Evolutionary conservation across 2,888 invertebrate genomes (phyloP).

Genomic region (Protodeltote pygarga): DNA sequence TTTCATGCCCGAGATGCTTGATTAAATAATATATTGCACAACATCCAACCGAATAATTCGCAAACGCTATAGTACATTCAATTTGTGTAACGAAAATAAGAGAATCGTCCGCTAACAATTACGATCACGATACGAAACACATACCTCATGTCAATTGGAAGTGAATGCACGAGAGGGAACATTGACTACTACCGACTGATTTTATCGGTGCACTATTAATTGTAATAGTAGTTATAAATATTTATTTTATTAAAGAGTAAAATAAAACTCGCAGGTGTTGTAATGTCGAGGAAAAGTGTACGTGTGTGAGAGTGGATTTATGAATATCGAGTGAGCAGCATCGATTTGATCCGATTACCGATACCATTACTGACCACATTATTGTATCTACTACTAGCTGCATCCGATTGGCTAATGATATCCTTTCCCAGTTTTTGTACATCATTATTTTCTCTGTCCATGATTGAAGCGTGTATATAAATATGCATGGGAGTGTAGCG

Average conservation of each 20-base stretch:
- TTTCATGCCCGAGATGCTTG: constrained; percentile 57
- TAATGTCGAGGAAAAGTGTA: constrained; percentile 11
- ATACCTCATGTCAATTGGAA: constrained; percentile 39
- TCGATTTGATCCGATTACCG: constrained; percentile 54
- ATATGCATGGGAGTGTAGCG: constrained; percentile 37
- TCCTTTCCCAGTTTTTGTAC: constrained; percentile 48
- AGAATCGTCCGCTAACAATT: constrained; percentile 34
- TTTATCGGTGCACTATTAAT: constrained; percentile 29
- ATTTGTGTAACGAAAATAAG: constrained; percentile 52
- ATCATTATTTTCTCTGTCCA: constrained; percentile 45
- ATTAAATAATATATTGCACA: constrained; percentile 65
- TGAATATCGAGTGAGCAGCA: constrained; percentile 49
- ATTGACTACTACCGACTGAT: constrained; percentile 18
- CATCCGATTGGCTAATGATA: constrained; percentile 47
- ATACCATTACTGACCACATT: constrained; percentile 54
- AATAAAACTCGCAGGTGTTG: background rate
- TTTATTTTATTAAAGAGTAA: constrained; percentile 6
- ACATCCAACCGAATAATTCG: constrained; percentile 48
- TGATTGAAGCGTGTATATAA: constrained; percentile 45
- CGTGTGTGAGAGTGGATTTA: constrained; percentile 45
- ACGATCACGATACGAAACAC: constrained; percentile 38
- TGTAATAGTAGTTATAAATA: constrained; percentile 7
- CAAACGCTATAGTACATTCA: constrained; percentile 53
- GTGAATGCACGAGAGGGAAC: constrained; percentile 34
- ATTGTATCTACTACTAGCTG: constrained; percentile 40